Conservation (phyloP, 2,797 vertebrate species). For the Onychomys leucogaster region DNA sequence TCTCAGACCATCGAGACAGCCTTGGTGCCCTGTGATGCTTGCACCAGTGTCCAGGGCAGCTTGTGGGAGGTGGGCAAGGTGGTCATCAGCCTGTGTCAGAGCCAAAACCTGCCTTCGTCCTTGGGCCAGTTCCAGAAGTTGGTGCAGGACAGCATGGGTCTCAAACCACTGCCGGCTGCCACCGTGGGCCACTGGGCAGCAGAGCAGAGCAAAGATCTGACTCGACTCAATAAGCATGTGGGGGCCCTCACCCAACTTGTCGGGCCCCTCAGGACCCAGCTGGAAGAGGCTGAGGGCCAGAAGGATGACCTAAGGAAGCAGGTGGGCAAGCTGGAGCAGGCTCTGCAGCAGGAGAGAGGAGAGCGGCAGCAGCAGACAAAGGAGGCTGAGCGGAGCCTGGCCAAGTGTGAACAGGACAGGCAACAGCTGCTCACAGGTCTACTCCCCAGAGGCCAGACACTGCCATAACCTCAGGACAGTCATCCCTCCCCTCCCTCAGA, state of each 20-base stretch:
- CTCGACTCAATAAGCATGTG: slow-evolving; percentile 91
- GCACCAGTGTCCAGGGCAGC: slow-evolving; percentile 88
- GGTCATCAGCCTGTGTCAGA: slow-evolving; percentile 90
- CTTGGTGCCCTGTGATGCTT: slow-evolving; percentile 90
- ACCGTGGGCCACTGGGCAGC: slow-evolving; percentile 92
- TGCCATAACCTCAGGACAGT: not conserved
- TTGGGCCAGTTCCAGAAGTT: slow-evolving; percentile 89
- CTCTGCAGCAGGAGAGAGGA: slow-evolving; percentile 86
- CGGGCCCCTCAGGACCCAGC: slow-evolving; percentile 87
- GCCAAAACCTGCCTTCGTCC: slow-evolving; percentile 94
- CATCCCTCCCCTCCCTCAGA: not conserved
- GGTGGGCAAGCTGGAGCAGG: slow-evolving; percentile 83
- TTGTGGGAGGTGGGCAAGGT: slow-evolving; percentile 89
- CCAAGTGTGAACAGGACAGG: slow-evolving; percentile 82
- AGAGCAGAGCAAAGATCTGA: slow-evolving; percentile 93
- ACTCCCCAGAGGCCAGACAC: not conserved
- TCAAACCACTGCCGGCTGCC: slow-evolving; percentile 87
- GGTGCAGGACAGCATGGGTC: slow-evolving; percentile 86
- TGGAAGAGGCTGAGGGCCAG: slow-evolving; percentile 86
- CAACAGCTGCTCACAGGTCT: slow-evolving; percentile 86
- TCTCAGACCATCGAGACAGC: slow-evolving; percentile 88
- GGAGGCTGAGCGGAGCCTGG: slow-evolving; percentile 86
- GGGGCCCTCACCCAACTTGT: slow-evolving; percentile 89
- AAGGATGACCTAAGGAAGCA: slow-evolving; percentile 85
- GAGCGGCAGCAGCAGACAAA: slow-evolving; percentile 80